These are phyloP conservation scores for Latrodectus hesperus DNA, from an alignment of 2,888 invertebrate species.

Conservation along the genomic window DNA sequence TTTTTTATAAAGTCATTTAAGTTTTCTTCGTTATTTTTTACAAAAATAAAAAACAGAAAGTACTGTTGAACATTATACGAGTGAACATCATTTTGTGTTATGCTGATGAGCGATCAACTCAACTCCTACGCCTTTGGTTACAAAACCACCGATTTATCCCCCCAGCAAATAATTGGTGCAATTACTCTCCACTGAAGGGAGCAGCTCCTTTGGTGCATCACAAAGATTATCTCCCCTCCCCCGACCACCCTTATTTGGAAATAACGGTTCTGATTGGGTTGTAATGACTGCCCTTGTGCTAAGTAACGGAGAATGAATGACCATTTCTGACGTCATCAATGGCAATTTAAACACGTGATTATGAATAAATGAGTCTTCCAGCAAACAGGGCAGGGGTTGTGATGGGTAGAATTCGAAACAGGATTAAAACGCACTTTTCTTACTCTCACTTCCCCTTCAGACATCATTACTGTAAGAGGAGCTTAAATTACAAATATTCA, in stretches of 20 bases:
- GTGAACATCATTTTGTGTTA: too few species aligned
- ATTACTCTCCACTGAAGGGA: not conserved
- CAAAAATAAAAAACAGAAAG: too few species aligned
- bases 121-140: not conserved
- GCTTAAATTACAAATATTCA: too few species aligned
- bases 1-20: too few species aligned
- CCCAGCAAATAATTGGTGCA: not conserved
- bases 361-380: too few species aligned
- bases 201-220: not conserved
- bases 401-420: too few species aligned
- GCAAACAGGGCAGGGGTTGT: not conserved
- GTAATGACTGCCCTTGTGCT: not conserved
- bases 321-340: not conserved
- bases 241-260: not conserved
- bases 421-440: too few species aligned
- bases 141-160: not conserved
- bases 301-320: not conserved
- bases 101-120: too few species aligned
- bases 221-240: not conserved
- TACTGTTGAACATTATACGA: too few species aligned
- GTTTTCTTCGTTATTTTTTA: too few species aligned
- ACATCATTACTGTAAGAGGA: too few species aligned
- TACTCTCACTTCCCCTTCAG: too few species aligned
- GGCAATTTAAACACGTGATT: not conserved
- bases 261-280: not conserved